Base-by-base conservation (phyloP, 2,888 invertebrate genomes). In the Drosophila melanocephala region DNA sequence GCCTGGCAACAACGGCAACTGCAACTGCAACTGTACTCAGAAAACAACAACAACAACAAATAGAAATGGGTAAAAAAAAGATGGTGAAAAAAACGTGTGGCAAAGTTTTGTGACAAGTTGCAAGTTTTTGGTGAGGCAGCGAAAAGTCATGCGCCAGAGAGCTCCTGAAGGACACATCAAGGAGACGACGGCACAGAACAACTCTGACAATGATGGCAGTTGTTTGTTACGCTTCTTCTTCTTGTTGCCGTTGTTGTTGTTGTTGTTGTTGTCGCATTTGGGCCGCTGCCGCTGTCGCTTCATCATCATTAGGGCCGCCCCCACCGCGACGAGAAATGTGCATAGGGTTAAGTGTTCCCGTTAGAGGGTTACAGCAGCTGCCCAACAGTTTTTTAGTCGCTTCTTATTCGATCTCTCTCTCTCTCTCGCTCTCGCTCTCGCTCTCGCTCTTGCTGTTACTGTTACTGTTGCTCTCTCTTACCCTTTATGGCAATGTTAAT, bases 91-190 rank as follows among this genome's bases (percentile, higher is more conserved):
- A 53, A 69, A 83, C 58, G 68, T 82, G 77, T 80, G 75, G 74
- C 82, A 83, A 83, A 72, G 78, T 81, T 82, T 80, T 72, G 83
- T 79, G 82, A 81, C 69, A 79, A 81, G 75, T 75, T 69, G 83
- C 79, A 85, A 84, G 89, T 84, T 57, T 58, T 84, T 75, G 68
- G 69, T 63, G 87, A 77, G 77, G 77, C 81, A 84, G 91, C 82
- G 64, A 90, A 90, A 91, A 88, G 91, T 91, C 88, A 90, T 88
- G 88, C 91, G 91, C 88, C 82, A 77, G 81, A 85, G 81, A 84
- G 75, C 88, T 91, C 88, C 91, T 92, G 92, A 92, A 92, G 92
- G 92, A 92, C 92, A 87, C 89, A 90, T 92, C 88, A 92, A 92
- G 92, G 92, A 92, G 91, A 92, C 87, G 84, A 47, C 28, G 57